Evolutionary conservation across 2,113 vertebrate genomes (phyloP), one percentile per base, ranked within the genome.

Genomic region (Ciconia boyciana): DNA sequence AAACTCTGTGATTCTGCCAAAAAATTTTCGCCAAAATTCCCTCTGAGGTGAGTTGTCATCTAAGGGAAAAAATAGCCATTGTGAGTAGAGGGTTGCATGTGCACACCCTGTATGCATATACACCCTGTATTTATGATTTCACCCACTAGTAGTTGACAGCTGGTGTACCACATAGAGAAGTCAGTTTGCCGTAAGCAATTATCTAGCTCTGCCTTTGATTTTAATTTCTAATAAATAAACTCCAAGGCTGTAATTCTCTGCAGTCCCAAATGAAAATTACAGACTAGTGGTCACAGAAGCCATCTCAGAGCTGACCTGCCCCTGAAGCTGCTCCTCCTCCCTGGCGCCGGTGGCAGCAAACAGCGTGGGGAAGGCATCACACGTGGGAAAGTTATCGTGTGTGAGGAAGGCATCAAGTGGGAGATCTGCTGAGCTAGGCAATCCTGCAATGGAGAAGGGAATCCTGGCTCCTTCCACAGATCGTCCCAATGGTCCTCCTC

Each of bases 361-460:
- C 4, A 10, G 0, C 0, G 0, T 24, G 61, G 60, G 39, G 44
- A 91, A 43, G 8, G 24, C 12, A 46, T 72, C 1, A 0, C 4
- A 21, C 1, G 0, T 41, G 41, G 43, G 51, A 61, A 87, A 55
- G 18, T n/a, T 41, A 62, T 57, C 5, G 0, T 1, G 0, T 0
- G 1, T 36, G 36, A 31, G 31, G 49, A 72, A 83, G 34, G 31
- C 43, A 66, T 87, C 46, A 4, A 12, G 29, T 60, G 91, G 41
- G 55, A 69, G 14, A 95, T 82, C 94, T 87, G 46, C 69, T 77
- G 75, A 65, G 54, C 52, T 51, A 39, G 55, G 57, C 70, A 76
- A 3, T 44, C 26, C 20, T 82, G 51, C 54, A n/a, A 19, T 12
- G 26, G 19, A 20, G 41, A 80, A 72, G n/a, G 41, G 46, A 80